Conservation (phyloP, 1,140 invertebrate species). For the Sitodiplosis mosellana region DNA sequence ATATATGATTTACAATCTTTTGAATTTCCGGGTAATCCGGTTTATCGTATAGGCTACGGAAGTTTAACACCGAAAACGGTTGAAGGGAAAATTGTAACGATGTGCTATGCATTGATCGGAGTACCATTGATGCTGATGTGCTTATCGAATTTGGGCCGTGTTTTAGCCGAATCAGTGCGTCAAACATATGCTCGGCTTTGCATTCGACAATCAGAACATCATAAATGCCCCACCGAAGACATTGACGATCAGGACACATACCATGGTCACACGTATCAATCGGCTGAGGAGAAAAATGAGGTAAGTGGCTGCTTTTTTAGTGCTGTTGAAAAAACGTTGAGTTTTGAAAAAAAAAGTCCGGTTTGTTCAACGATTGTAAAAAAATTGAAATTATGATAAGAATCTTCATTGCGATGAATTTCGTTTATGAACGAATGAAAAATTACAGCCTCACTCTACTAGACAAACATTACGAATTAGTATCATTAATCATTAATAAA, state of each 20-base stretch:
- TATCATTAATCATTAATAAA: no score
- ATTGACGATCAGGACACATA: slow-evolving; percentile 15
- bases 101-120: slow-evolving; percentile 67
- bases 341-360: no score
- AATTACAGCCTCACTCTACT: no score
- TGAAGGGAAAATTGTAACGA: slow-evolving; percentile 62
- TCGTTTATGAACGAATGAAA: no score
- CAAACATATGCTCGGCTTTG: slow-evolving; percentile 40
- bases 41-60: slow-evolving; percentile 47
- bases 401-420: no score
- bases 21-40: no score
- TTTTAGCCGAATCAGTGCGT: slow-evolving; percentile 51
- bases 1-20: no score
- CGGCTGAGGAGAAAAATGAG: neutral
- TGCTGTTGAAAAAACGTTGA: no score
- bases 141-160: slow-evolving; percentile 66
- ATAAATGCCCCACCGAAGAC: neutral
- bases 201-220: slow-evolving; percentile 16
- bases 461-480: no score
- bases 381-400: no score
- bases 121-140: slow-evolving; percentile 76
- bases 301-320: no score
- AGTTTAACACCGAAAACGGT: slow-evolving; percentile 58
- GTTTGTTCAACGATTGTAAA: no score
- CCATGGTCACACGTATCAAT: slow-evolving; percentile 4